These are phyloP conservation scores for Lissocephala sabroskyi DNA, from an alignment of 2,888 invertebrate genomes.

Conservation along the genomic window DNA sequence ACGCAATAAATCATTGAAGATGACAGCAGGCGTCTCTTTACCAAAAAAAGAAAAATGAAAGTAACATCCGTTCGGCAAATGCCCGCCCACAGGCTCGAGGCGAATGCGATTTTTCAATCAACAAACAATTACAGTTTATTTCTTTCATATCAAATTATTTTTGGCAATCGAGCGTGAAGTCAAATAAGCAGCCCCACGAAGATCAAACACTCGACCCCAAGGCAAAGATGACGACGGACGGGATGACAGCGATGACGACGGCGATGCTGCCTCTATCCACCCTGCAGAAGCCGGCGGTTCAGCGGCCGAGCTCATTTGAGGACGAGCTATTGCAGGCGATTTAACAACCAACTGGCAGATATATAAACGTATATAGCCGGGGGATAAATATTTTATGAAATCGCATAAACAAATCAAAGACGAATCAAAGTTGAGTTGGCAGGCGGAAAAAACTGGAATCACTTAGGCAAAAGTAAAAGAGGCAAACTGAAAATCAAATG, in stretches of 20 bases:
- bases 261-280: neutral
- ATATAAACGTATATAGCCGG: constrained; percentile 55
- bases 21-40: neutral
- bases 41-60: constrained; percentile 4
- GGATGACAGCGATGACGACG: neutral
- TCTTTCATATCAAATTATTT: constrained; percentile 64
- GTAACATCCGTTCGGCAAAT: constrained; percentile 31
- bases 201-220: constrained; percentile 47
- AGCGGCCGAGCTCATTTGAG: constrained; percentile 35
- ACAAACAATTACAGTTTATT: constrained; percentile 63
- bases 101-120: constrained; percentile 57
- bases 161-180: constrained; percentile 62
- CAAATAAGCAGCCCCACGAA: constrained; percentile 51
- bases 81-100: neutral
- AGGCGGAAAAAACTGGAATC: constrained; percentile 32
- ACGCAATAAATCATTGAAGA: too few relatives aligned
- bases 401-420: constrained; percentile 67
- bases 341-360: too few relatives aligned
- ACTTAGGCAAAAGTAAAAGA: constrained; percentile 25
- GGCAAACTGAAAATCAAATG: constrained; percentile 9
- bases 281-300: neutral
- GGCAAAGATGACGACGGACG: neutral
- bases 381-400: constrained; percentile 68
- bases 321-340: constrained; percentile 66
- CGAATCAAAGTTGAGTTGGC: constrained; percentile 51